Evolutionary conservation across 2,797 vertebrate genomes (phyloP), one percentile per base, ranked within the genome.

Genomic region (Otolemur crassicaudatus): DNA sequence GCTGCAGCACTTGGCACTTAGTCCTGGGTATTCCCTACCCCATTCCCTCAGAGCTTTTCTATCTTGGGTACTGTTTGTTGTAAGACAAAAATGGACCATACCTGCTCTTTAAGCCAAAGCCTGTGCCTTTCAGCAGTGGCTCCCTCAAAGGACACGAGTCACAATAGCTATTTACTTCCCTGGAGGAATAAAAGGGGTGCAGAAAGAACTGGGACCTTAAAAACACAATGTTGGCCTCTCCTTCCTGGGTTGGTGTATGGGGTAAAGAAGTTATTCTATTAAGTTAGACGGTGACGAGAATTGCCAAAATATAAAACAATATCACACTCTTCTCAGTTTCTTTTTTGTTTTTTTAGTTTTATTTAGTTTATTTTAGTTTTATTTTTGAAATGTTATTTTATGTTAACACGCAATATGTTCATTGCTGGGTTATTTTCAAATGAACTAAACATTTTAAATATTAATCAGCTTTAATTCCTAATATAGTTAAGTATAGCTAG

Each of bases 361-460:
- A 37, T 72, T 86, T 46, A 63, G 61, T 58, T 20, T 4, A 20
- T 75, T 72, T 86, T 46, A 63, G 61, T 58, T 20, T 4, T 29
- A 37, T 75, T 92, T 92, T 83, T 76, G 4, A 81, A 27, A 77
- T 87, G 20, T 40, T 40, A 63, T 70, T 87, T 92, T 90, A 87
- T 61, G 67, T 67, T 76, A 43, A 60, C 19, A 86, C 19, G 31
- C n/a, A 85, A 95, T 69, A 53, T 13, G 29, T 80, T 81, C 75
- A 67, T 29, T 76, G 20, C 29, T 29, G 17, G 29, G 34, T 17
- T 75, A 46, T 75, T 75, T 75, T 75, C 46, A 75, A 75, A 75
- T 75, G 40, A 75, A 43, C 29, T 29, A 75, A 75, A 43, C 46
- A 29, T 75, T 17, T 75, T 76, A 76, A 76, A 76, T 76, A 76